These are phyloP conservation scores for Macaca fascicularis DNA, from an alignment of 2,113 vertebrate genomes.

Conservation along the genomic window T2T-MFA8v1.1 NC_088381.1:20251501-20252000, in stretches of 20 bases:
- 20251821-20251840: background rate
- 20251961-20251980: conserved; percentile 16
- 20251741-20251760: background rate
- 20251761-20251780: conserved; percentile 27
- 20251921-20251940: background rate
- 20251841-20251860: background rate
- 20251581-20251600: conserved; percentile 4
- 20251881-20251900: background rate
- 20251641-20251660: background rate
- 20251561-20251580: conserved; percentile 7
- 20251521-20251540: conserved; percentile 41
- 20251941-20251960: background rate
- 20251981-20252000: background rate
- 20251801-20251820: conserved; percentile 2
- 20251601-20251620: background rate
- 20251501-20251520: conserved; percentile 23
- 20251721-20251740: conserved; percentile 26
- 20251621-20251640: background rate
- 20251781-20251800: background rate
- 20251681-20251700: background rate
- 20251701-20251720: conserved; percentile 28
- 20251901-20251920: background rate
- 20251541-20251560: conserved; percentile 44
- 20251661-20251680: background rate
- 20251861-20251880: conserved; percentile 32